These are phyloP conservation scores for Hemicordylus capensis DNA, from an alignment of 2,113 vertebrate genomes.

Conservation along the genomic window DNA sequence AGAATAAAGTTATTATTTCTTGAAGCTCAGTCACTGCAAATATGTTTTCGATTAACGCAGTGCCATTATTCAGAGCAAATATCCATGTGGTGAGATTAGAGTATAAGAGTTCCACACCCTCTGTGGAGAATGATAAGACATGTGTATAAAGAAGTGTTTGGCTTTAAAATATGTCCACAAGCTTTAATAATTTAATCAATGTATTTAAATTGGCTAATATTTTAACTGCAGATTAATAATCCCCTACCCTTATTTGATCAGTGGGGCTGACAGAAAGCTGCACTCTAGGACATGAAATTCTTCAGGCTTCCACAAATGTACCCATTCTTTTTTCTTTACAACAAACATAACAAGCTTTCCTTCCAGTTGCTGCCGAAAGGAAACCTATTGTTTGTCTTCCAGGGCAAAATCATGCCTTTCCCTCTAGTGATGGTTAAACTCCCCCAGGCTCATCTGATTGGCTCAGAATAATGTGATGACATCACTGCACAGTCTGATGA, in stretches of 20 bases:
- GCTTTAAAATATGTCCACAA: background rate
- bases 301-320: background rate
- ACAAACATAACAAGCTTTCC: too few species aligned
- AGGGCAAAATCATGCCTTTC: too few species aligned
- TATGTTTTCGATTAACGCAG: accelerated
- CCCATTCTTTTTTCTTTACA: too few species aligned
- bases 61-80: accelerated
- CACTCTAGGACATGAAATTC: too few species aligned
- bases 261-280: too few species aligned
- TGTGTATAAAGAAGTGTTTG: background rate
- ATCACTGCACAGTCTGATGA: too few species aligned
- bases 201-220: background rate
- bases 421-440: too few species aligned
- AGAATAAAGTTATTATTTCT: background rate
- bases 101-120: background rate
- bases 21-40: background rate
- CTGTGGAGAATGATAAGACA: background rate
- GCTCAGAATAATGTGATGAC: too few species aligned
- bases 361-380: too few species aligned
- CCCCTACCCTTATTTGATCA: background rate
- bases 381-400: too few species aligned
- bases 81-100: accelerated
- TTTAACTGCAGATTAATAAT: too few species aligned
- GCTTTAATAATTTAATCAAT: background rate
- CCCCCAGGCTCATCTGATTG: too few species aligned